Base-by-base conservation (phyloP, 2,797 vertebrate species). In the Sebastes taczanowskii region DNA sequence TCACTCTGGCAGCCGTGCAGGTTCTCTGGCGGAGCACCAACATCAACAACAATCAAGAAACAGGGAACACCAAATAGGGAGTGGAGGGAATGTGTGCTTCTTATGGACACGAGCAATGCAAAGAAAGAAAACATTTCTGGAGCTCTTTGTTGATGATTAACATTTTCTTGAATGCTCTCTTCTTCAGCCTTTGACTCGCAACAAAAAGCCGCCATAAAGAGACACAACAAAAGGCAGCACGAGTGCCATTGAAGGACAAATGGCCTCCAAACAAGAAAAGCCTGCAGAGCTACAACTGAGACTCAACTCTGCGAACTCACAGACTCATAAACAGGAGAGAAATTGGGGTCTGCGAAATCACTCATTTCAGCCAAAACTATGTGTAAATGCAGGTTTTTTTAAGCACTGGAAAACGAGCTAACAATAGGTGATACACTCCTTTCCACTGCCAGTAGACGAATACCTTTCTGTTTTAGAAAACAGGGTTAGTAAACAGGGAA, bases 1-100 rank as follows among this genome's bases (percentile, higher is more conserved):
- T 84, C 68, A 34, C 38, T 70, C 67, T 61, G 61, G 70, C 82
- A 61, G 71, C n/a, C 14, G 25, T 25, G 65, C 86, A 83, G 82
- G 68, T 60, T 80, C 35, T 78, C 35, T 94, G 89, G 91, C 86
- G 27, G 49, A 59, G 20, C 23, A 78, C 84, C 91, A 91, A 85
- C 23, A 46, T 88, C 86, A 91, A 92, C 90, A 93, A 64, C 76
- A 81, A 78, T 71, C 52, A 69, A 83, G 83, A 81, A 90, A 86
- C 76, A 76, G 35, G 25, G 60, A 81, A 72, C 27, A 64, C 71
- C 81, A 88, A 88, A 89, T 70, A 86, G 83, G 84, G 85, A 49
- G 76, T 86, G 88, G 38, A 53, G 20, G 83, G 85, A 85, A 84
- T 59, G 78, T 64, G 56, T 23, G 63, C 64, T 61, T 77, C 18